Evolutionary conservation across 2,888 invertebrate genomes (phyloP).

Genomic region (Lordiphosa fenestrarum): DNA sequence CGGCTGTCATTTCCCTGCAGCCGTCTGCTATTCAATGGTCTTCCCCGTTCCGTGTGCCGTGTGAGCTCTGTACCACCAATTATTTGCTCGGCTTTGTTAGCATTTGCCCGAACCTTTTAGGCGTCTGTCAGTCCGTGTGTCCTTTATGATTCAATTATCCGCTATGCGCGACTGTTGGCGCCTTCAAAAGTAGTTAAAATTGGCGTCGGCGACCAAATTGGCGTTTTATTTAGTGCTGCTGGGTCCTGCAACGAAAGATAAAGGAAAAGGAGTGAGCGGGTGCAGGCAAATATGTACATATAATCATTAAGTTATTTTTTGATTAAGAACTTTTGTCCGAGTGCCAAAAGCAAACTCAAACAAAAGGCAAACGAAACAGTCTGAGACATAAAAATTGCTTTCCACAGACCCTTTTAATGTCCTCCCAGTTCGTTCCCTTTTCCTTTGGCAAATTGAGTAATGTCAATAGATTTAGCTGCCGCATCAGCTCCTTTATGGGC

Average conservation of each 20-base stretch:
- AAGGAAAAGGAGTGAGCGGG: constrained; percentile 44
- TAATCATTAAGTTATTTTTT: constrained; percentile 72
- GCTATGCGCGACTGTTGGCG: constrained; percentile 44
- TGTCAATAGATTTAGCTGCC: too few relatives aligned
- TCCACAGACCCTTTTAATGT: too few relatives aligned
- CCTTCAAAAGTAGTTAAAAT: constrained; percentile 58
- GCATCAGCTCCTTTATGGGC: too few relatives aligned
- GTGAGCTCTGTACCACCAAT: constrained; percentile 48
- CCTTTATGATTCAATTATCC: constrained; percentile 62
- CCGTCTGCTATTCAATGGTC: constrained; percentile 10
- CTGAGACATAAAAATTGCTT: neutral
- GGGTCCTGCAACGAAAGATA: constrained; percentile 24
- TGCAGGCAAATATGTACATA: constrained; percentile 50
- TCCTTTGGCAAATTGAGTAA: too few relatives aligned
- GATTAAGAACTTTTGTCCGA: constrained; percentile 66
- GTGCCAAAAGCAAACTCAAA: constrained; percentile 43
- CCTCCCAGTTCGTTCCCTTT: too few relatives aligned
- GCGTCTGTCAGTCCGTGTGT: constrained; percentile 18
- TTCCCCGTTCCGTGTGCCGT: constrained; percentile 1
- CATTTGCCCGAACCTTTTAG: constrained; percentile 51
- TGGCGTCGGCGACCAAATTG: constrained; percentile 30
- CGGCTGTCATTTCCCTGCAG: constrained; percentile 68
- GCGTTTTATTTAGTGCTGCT: constrained; percentile 27
- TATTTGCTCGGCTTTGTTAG: constrained; percentile 74
- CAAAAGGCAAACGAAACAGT: constrained; percentile 3